Evolutionary conservation across 2,888 invertebrate species (phyloP).

Genomic region (Drosophila emarginata): DNA sequence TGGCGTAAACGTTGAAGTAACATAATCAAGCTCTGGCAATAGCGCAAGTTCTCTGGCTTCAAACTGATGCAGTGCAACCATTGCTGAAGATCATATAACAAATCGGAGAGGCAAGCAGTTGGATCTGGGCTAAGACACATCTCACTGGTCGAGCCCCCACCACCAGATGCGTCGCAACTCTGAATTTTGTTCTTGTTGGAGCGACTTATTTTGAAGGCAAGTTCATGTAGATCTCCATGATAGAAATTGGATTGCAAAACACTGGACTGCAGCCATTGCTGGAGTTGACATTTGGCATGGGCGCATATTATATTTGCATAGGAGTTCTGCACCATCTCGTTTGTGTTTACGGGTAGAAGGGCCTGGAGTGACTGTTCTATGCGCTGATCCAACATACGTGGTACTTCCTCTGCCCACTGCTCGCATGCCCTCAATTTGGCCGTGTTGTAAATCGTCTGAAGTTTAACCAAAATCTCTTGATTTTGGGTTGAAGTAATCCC

Average conservation of each 20-base stretch:
- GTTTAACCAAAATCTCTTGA: conserved; percentile 51
- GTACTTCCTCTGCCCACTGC: conserved; percentile 71
- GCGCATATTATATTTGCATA: conserved; percentile 84
- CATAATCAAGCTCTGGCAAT: conserved; percentile 36
- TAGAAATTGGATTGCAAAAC: conserved; percentile 74
- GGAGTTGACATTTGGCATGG: conserved; percentile 83
- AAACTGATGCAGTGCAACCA: conserved; percentile 76
- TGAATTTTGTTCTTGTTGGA: conserved; percentile 57
- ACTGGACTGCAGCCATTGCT: conserved; percentile 85
- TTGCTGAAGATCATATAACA: conserved; percentile 77
- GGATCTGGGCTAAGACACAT: conserved; percentile 31
- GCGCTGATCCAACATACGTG: conserved; percentile 70
- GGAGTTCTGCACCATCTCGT: conserved; percentile 83
- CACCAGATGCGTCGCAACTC: neutral
- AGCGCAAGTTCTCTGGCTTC: conserved; percentile 64
- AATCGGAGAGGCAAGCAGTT: conserved; percentile 61
- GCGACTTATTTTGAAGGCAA: conserved; percentile 68
- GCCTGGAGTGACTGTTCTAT: conserved; percentile 81
- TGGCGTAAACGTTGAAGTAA: conserved; percentile 56
- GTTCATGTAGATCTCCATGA: conserved; percentile 64
- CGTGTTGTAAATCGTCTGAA: conserved; percentile 66
- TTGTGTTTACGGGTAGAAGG: conserved; percentile 84
- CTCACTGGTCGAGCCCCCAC: conserved; percentile 33
- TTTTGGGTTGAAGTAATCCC: conserved; percentile 53
- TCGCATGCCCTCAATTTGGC: conserved; percentile 58